Conservation (phyloP, 1,140 invertebrate species). For the Chymomyza costata region DNA sequence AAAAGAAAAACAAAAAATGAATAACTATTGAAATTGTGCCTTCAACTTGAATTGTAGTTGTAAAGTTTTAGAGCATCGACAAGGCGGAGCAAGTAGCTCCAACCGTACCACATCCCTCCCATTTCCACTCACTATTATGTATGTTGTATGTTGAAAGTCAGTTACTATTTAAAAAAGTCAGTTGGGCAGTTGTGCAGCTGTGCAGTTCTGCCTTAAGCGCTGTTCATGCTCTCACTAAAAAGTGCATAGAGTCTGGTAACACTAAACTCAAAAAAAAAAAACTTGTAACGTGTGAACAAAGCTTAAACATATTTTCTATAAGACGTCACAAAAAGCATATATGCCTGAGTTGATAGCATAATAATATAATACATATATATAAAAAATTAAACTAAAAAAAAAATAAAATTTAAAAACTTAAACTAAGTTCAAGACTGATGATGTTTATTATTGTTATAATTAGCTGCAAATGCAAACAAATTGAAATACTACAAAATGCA, state of each 20-base stretch:
- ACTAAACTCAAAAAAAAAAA: no score
- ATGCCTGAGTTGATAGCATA: slow-evolving; percentile 5
- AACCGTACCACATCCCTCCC: neutral
- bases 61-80: slow-evolving; percentile 20
- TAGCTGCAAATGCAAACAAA: slow-evolving; percentile 37
- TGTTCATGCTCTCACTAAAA: no score
- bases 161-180: neutral
- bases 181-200: neutral
- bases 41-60: slow-evolving; percentile 55
- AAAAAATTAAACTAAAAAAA: no score
- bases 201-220: no score
- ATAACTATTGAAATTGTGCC: slow-evolving; percentile 65
- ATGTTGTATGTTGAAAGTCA: neutral
- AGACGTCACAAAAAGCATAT: slow-evolving; percentile 34
- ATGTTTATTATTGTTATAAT: slow-evolving; percentile 72
- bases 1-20: slow-evolving; percentile 7
- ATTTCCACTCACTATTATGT: no score
- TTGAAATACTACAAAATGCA: neutral
- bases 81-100: neutral
- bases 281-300: no score
- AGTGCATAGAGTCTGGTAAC: no score
- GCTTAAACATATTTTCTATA: slow-evolving; percentile 3
- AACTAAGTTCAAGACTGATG: slow-evolving; percentile 74
- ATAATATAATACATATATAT: no score
- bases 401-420: slow-evolving; percentile 24